Evolutionary conservation across 1,140 invertebrate genomes (phyloP).

Genomic region (Eueides isabella): DNA sequence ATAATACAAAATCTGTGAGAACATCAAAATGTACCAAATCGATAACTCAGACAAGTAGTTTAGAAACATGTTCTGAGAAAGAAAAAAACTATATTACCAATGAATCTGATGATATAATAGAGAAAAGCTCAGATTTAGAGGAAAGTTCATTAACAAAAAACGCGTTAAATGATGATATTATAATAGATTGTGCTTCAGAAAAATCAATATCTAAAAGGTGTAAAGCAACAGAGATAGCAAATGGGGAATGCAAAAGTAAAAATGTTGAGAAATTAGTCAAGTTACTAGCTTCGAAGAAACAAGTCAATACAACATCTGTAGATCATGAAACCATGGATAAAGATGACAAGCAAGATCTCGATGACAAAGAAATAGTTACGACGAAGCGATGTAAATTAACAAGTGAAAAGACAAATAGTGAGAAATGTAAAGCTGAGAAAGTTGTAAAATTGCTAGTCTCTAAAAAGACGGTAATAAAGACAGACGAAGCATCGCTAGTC

Average conservation of each 20-base stretch:
- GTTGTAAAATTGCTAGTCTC: conserved; percentile 65
- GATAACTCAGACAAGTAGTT: conserved; percentile 38
- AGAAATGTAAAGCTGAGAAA: conserved; percentile 62
- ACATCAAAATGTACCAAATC: conserved; percentile 41
- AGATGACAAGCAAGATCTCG: conserved; percentile 14
- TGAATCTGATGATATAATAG: conserved; percentile 49
- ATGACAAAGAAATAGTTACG: conserved; percentile 21
- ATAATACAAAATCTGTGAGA: conserved; percentile 40
- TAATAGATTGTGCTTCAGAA: conserved; percentile 20
- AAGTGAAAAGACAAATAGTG: conserved; percentile 43
- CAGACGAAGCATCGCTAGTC: conserved; percentile 64
- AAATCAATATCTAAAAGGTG: conserved; percentile 37
- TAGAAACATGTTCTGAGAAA: conserved; percentile 35
- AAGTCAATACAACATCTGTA: conserved; percentile 30
- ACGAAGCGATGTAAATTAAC: conserved; percentile 46
- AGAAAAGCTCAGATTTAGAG: conserved; percentile 19
- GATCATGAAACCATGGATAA: conserved; percentile 19
- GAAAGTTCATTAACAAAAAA: conserved; percentile 17
- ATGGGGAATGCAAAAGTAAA: conserved; percentile 47
- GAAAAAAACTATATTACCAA: conserved; percentile 30
- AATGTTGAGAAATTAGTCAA: conserved; percentile 58
- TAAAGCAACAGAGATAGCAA: conserved; percentile 38
- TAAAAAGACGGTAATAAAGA: conserved; percentile 69
- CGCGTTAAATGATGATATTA: conserved; percentile 18
- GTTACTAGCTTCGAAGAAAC: conserved; percentile 52